Conservation (phyloP, 1,140 invertebrate genomes). For the honey bee (Apis mellifera) region Amel_HAv3.1 CM009942.2:8923501-8924000, state of each 20-base stretch:
- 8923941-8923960: conserved; percentile 48
- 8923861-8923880: conserved; percentile 73
- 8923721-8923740: background rate
- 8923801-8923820: conserved; percentile 77
- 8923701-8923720: background rate
- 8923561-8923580: too few relatives aligned
- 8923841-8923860: conserved; percentile 82
- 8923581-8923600: background rate
- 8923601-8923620: too few relatives aligned
- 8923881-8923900: conserved; percentile 20
- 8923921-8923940: conserved; percentile 1
- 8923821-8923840: conserved; percentile 81
- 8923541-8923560: too few relatives aligned
- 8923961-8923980: conserved; percentile 56
- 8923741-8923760: background rate
- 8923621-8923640: background rate
- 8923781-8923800: conserved; percentile 57
- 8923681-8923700: background rate
- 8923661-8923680: background rate
- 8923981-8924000: background rate
- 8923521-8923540: too few relatives aligned
- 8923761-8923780: background rate
- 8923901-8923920: background rate
- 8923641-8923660: background rate
- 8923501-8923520: too few relatives aligned